phyloP scores from a whole-genome alignment of 1,140 invertebrate genomes.

The Pseudomyrmex cubaensis region DNA sequence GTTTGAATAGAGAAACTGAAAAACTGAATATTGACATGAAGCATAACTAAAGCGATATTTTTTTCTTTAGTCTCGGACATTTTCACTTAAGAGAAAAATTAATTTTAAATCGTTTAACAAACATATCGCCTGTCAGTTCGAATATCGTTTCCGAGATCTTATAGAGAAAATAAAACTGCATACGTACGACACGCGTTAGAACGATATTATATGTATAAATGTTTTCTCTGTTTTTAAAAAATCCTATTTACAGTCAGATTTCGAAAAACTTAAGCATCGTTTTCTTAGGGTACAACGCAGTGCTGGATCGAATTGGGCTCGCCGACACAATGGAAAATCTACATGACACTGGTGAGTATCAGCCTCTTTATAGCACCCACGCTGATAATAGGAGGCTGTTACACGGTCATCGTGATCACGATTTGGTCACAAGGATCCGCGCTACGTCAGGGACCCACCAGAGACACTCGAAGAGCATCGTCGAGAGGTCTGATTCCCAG shows the following conservation, averaged over 20 bases:
- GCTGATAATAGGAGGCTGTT: conserved; percentile 95
- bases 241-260: not conserved
- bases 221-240: not conserved
- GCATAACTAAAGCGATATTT: no score
- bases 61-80: no score
- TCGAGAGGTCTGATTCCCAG: conserved; percentile 95
- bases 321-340: conserved; percentile 93
- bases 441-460: conserved; percentile 85
- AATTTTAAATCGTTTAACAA: not conserved
- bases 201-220: not conserved
- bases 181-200: not conserved
- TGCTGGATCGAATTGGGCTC: conserved; percentile 96
- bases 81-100: not conserved
- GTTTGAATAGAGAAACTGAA: not conserved
- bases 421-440: conserved; percentile 92
- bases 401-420: conserved; percentile 95
- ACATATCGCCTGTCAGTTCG: not conserved
- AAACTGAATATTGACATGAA: not conserved
- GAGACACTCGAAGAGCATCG: conserved; percentile 88
- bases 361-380: conserved; percentile 95
- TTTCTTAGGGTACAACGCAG: conserved; percentile 89
- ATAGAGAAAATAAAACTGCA: not conserved
- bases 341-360: conserved; percentile 93
- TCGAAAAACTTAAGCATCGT: not conserved
- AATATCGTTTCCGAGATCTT: not conserved